A percentile compares a stretch with the other conserved stretches of the same genome.
These are phyloP conservation scores for Spilarctia lutea DNA, from an alignment of 2,888 invertebrate species.

Conservation along the genomic window DNA sequence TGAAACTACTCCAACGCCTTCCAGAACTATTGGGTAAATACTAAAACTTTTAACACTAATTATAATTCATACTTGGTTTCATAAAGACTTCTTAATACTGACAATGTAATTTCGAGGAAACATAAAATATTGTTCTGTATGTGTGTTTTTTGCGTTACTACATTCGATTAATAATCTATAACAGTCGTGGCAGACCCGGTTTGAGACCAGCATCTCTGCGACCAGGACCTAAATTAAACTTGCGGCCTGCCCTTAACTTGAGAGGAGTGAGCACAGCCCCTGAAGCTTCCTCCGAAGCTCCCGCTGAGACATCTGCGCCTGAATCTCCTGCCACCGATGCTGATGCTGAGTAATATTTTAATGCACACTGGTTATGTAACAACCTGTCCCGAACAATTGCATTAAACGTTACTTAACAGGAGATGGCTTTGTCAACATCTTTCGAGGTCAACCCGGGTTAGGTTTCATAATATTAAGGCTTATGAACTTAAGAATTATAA, in stretches of 20 bases:
- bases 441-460: too few relatives aligned
- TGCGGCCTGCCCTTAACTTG: slow-evolving; percentile 76
- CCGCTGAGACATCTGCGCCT: slow-evolving; percentile 75
- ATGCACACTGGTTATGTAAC: background rate
- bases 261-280: slow-evolving; percentile 82
- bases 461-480: too few relatives aligned
- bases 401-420: background rate
- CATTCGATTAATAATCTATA: background rate
- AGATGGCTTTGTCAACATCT: too few relatives aligned
- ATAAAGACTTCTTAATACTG: background rate
- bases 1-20: slow-evolving; percentile 75
- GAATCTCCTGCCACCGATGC: slow-evolving; percentile 71
- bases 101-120: background rate
- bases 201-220: slow-evolving; percentile 85
- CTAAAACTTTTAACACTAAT: background rate
- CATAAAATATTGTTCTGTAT: too few relatives aligned
- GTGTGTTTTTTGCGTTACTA: background rate
- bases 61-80: background rate
- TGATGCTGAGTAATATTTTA: slow-evolving; percentile 68
- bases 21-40: slow-evolving; percentile 72
- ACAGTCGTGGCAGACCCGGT: slow-evolving; percentile 77
- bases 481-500: too few relatives aligned
- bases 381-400: background rate
- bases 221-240: slow-evolving; percentile 89
- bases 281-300: slow-evolving; percentile 77